phyloP scores from a whole-genome alignment of 1,140 invertebrate genomes.

The Argopecten irradians region DNA sequence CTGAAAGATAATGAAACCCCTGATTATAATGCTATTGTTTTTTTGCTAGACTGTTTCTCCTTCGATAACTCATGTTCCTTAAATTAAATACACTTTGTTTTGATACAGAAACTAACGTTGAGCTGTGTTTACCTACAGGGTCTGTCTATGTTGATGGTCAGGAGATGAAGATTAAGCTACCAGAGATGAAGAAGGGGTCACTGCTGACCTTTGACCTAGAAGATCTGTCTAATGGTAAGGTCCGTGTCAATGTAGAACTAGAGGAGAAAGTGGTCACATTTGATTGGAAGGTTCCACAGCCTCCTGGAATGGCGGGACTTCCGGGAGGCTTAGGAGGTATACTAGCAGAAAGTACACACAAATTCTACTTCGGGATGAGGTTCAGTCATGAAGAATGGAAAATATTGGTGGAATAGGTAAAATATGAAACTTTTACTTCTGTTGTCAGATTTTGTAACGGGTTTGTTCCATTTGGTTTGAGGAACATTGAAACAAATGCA shows the following conservation, averaged over 20 bases:
- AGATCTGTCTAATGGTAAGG: constrained; percentile 66
- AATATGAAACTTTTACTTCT: background rate
- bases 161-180: constrained; percentile 72
- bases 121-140: constrained; percentile 54
- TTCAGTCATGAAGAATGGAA: constrained; percentile 72
- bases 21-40: no score
- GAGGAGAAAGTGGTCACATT: constrained; percentile 72
- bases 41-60: no score
- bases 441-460: no score
- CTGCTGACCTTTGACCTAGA: constrained; percentile 69
- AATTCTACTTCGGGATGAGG: constrained; percentile 66
- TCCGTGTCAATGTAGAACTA: constrained; percentile 69
- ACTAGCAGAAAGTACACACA: constrained; percentile 33
- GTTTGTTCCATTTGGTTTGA: no score
- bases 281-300: constrained; percentile 69
- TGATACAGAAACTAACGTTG: no score
- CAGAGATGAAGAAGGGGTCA: constrained; percentile 68
- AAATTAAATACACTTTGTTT: no score
- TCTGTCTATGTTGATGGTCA: constrained; percentile 72
- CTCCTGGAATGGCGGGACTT: constrained; percentile 15
- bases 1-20: no score
- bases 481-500: no score
- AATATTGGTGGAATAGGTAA: constrained; percentile 62
- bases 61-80: no score
- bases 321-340: background rate